These are phyloP conservation scores for Drosophila murphyi DNA, from an alignment of 1,140 invertebrate genomes.

Conservation along the genomic window DNA sequence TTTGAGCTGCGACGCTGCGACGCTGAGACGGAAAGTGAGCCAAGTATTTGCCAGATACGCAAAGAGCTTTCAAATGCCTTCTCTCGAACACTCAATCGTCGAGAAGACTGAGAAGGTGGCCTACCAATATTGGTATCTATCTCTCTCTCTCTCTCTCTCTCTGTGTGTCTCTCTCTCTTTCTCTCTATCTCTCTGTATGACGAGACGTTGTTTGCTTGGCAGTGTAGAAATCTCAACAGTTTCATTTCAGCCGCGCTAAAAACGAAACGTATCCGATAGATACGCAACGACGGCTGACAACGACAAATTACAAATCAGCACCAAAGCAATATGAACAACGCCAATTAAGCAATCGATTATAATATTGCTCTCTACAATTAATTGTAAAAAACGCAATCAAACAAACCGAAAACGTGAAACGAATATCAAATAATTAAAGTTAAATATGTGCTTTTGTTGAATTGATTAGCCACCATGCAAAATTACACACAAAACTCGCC, in stretches of 20 bases:
- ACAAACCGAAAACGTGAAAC: constrained; percentile 56
- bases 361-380: not conserved
- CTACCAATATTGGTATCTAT: constrained; percentile 16
- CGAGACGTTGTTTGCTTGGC: constrained; percentile 37
- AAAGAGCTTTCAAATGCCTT: constrained; percentile 55
- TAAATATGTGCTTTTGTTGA: not conserved
- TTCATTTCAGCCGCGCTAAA: constrained; percentile 84
- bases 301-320: constrained; percentile 34
- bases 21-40: constrained; percentile 34
- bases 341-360: constrained; percentile 8
- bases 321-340: constrained; percentile 21
- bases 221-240: constrained; percentile 70
- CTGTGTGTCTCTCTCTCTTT: constrained; percentile 35
- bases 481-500: not conserved
- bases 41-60: constrained; percentile 60
- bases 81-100: constrained; percentile 71
- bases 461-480: not conserved
- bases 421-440: constrained; percentile 42
- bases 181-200: constrained; percentile 38
- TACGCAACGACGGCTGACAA: constrained; percentile 62
- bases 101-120: constrained; percentile 39
- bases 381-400: constrained; percentile 4
- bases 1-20: constrained; percentile 24
- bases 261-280: constrained; percentile 69
- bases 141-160: constrained; percentile 38